Percentiles rank a stretch among this genome's conserved stretches.
These are phyloP conservation scores for Varecia variegata DNA, from an alignment of 2,797 vertebrate genomes.

Conservation along the genomic window DNA sequence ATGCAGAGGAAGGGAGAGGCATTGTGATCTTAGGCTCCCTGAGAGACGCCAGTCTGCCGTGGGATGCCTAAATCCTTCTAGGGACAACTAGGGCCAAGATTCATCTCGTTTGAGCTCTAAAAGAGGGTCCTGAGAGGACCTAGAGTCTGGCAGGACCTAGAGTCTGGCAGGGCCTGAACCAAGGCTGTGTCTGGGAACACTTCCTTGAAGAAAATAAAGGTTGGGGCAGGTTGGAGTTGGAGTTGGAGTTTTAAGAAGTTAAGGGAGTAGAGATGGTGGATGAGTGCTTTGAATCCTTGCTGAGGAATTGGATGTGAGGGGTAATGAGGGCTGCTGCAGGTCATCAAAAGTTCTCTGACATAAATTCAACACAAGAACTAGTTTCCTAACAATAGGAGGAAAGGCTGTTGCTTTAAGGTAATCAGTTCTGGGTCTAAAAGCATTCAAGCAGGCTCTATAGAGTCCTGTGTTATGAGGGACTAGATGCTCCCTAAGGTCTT, in stretches of 20 bases:
- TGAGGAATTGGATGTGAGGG: neutral
- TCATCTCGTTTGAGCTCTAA: neutral
- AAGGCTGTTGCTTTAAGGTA: neutral
- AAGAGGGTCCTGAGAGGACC: neutral
- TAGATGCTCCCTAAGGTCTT: neutral
- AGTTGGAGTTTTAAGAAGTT: neutral
- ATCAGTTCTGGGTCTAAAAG: neutral
- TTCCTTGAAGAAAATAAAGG: neutral
- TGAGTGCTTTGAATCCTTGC: neutral
- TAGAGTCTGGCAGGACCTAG: neutral
- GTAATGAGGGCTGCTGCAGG: neutral
- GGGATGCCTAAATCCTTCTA: neutral
- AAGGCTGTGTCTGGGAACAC: neutral
- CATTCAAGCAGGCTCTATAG: neutral
- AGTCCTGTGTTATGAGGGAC: neutral
- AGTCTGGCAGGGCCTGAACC: neutral
- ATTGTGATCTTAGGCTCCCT: neutral
- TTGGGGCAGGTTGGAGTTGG: neutral
- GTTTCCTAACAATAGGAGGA: neutral
- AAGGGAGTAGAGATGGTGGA: neutral
- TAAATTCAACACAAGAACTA: neutral
- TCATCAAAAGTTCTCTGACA: neutral
- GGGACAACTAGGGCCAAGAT: neutral
- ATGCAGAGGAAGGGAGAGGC: neutral
- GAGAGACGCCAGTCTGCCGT: neutral